These are phyloP conservation scores for Aegotheles bennettii DNA, from an alignment of 2,113 vertebrate species.

Conservation along the genomic window DNA sequence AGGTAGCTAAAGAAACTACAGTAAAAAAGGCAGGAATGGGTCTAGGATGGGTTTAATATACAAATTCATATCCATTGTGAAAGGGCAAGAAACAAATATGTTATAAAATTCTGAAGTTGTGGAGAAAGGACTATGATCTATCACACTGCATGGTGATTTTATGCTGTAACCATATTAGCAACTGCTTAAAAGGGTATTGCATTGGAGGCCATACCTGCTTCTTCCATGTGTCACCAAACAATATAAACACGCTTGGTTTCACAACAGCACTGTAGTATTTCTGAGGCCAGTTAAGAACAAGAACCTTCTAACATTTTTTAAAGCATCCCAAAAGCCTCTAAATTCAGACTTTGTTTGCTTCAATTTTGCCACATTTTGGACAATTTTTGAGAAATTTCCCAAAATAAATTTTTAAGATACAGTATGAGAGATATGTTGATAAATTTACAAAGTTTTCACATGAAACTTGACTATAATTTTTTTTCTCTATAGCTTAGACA, in stretches of 20 bases:
- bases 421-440: not conserved
- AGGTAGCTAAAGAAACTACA: not conserved
- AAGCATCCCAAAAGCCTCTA: not conserved
- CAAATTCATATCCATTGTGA: not conserved
- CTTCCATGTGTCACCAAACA: fast-evolving
- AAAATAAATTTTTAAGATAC: not conserved
- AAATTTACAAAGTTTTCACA: not conserved
- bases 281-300: not conserved
- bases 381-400: not conserved
- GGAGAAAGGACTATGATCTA: not conserved
- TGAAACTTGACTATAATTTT: not conserved
- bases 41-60: not conserved
- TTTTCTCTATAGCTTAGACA: not conserved
- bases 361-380: not conserved
- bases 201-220: not conserved
- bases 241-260: not conserved
- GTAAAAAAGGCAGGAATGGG: not conserved
- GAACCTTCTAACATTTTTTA: not conserved
- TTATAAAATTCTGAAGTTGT: not conserved
- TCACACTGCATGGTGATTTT: not conserved
- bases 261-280: not conserved
- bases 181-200: not conserved
- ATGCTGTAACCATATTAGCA: not conserved
- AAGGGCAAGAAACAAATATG: not conserved
- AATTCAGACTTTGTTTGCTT: not conserved